Evolutionary conservation across 2,113 vertebrate genomes (phyloP).

Genomic region (Lampris megalopsis): DNA sequence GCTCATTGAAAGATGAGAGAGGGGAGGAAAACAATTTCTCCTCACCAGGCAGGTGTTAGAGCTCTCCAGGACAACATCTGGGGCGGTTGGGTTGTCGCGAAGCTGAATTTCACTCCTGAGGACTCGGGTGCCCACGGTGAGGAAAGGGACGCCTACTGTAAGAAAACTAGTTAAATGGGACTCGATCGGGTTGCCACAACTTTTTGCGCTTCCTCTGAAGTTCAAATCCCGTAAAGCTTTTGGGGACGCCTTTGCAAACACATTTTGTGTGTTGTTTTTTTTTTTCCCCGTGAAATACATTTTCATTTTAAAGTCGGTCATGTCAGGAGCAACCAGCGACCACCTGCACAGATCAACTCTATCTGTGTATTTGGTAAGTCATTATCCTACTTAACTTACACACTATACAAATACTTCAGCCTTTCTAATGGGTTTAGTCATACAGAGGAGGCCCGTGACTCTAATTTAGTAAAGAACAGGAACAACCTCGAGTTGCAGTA

Average conservation of each 20-base stretch:
- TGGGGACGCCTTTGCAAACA: not conserved
- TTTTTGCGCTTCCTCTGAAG: slow-evolving; percentile 10
- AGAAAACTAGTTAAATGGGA: slow-evolving; percentile 48
- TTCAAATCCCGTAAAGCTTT: not conserved
- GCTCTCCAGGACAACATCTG: slow-evolving; percentile 20
- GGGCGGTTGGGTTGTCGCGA: slow-evolving; percentile 9
- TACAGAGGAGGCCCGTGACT: no score
- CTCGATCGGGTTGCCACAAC: slow-evolving; percentile 11
- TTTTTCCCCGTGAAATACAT: slow-evolving; percentile 14
- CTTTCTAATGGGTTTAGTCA: not conserved
- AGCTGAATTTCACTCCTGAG: slow-evolving; percentile 45
- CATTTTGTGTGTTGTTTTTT: not conserved
- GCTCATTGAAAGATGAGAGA: slow-evolving; percentile 45
- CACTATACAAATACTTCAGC: not conserved
- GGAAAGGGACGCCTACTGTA: not conserved
- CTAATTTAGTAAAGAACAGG: no score
- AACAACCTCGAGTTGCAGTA: no score
- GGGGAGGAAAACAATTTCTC: not conserved
- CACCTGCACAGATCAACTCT: slow-evolving; percentile 82
- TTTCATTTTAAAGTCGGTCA: slow-evolving; percentile 20
- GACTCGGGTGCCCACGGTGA: not conserved
- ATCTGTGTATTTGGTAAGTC: slow-evolving; percentile 79
- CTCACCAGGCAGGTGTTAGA: slow-evolving; percentile 25
- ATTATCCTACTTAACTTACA: not conserved
- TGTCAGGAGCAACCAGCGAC: slow-evolving; percentile 82